Evolutionary conservation across 2,113 vertebrate species (phyloP).

Genomic region (human): DNA sequence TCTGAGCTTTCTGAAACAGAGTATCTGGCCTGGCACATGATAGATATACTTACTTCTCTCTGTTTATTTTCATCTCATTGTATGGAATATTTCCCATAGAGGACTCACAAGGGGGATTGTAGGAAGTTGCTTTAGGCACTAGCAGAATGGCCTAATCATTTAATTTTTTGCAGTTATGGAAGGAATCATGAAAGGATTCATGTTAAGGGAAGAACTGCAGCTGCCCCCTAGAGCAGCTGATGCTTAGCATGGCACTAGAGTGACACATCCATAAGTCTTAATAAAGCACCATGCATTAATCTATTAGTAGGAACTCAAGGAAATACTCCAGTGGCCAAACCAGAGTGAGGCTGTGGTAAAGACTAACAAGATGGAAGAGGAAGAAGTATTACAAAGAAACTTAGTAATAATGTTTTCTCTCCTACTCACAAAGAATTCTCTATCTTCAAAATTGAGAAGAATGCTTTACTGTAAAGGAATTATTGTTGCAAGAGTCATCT

Average conservation of each 20-base stretch:
- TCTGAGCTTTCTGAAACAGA: conserved; percentile 51
- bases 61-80: conserved; percentile 67
- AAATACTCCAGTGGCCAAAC: conserved; percentile 60
- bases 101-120: conserved; percentile 11
- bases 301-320: conserved; percentile 21
- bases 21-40: conserved; percentile 15
- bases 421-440: background rate
- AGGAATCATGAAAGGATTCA: background rate
- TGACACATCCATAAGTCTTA: conserved; percentile 75
- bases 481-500: background rate
- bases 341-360: background rate
- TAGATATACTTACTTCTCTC: conserved; percentile 52
- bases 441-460: background rate
- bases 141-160: conserved; percentile 9
- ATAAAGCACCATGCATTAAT: conserved; percentile 59
- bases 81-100: conserved; percentile 54
- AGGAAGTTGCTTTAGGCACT: conserved; percentile 5
- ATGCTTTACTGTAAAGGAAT: conserved; percentile 20
- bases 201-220: background rate
- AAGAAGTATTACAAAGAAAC: conserved; percentile 13
- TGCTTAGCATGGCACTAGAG: conserved; percentile 48
- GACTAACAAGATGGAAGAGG: background rate
- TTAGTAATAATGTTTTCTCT: background rate
- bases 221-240: conserved; percentile 10
- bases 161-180: conserved; percentile 28